Evolutionary conservation across 2,113 vertebrate genomes (phyloP), one percentile per base, ranked within the genome.

Genomic region (Hiodon tergisus): DNA sequence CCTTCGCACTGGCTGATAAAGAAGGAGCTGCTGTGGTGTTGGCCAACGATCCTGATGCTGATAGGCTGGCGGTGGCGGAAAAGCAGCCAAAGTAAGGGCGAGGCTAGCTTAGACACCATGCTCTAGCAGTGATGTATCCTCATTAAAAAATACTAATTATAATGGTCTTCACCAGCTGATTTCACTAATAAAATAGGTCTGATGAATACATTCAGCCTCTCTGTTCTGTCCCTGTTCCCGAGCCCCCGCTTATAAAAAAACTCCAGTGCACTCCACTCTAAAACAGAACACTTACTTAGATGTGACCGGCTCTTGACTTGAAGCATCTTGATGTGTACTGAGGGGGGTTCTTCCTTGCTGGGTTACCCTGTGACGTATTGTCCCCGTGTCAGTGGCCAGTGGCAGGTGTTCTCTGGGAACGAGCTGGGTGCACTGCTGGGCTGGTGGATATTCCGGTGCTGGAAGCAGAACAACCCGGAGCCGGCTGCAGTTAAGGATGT

Each of bases 1-100:
- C 97, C 7, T 98, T 99, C 86, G 89, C 92, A 14, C 86, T 98
- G 84, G 97, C 97, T 69, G 94, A 98, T 51, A 94, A 86, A 84
- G 92, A 91, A 79, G 93, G 92, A n/a, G 94, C 95, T 72, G 85
- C 83, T 80, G 87, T 98, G 46, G 85, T 98, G 83, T 82, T 99
- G 83, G 96, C 97, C 7, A 99, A 99, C 66, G 97, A 99, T 77
- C 97, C 97, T 2, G 97, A 99, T 77, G 96, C 96, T 55, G 97
- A 99, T 85, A 93, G 97, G 50, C 92, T 99, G 74, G 95, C 96
- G 67, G 87, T 96, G 65, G 97, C 96, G 72, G 97, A 99, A 84
- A 97, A 93, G 75, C 94, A 95, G 85, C 86, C 92, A 71, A 93
- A 94, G 97, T 95, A 81, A 85, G 57, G 68, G 71, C 11, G n/a